Conservation (phyloP, 1,140 invertebrate genomes). For the Lordiphosa clarofinis region DNA sequence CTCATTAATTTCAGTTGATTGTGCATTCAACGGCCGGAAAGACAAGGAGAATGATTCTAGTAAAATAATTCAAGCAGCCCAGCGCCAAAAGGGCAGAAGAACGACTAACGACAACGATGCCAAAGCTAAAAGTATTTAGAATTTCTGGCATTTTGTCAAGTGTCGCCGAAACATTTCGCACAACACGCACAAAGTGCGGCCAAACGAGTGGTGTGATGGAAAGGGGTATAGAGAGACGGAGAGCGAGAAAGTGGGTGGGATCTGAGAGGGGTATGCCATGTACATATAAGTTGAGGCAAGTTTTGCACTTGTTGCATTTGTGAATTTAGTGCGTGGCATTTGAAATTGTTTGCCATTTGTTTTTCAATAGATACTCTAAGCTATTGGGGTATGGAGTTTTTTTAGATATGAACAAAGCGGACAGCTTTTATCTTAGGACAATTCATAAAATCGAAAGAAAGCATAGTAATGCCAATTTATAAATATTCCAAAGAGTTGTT, state of each 20-base stretch:
- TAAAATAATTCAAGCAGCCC: constrained; percentile 40
- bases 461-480: no score
- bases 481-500: no score
- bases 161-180: constrained; percentile 76
- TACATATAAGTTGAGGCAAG: constrained; percentile 15
- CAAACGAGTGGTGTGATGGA: neutral
- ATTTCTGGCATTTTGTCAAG: constrained; percentile 79
- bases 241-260: constrained; percentile 1
- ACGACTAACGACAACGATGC: constrained; percentile 36
- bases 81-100: constrained; percentile 46
- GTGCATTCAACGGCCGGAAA: constrained; percentile 10
- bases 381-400: neutral
- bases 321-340: constrained; percentile 55
- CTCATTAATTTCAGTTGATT: constrained; percentile 66
- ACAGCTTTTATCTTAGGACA: no score
- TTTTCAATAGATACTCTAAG: constrained; percentile 16
- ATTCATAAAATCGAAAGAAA: no score
- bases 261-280: constrained; percentile 1
- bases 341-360: constrained; percentile 58
- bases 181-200: constrained; percentile 42
- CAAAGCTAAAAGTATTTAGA: constrained; percentile 73
- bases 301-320: constrained; percentile 67
- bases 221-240: neutral
- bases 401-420: no score
- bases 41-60: constrained; percentile 6